Conservation (phyloP, 2,113 vertebrate species). For the Upupa epops region DNA sequence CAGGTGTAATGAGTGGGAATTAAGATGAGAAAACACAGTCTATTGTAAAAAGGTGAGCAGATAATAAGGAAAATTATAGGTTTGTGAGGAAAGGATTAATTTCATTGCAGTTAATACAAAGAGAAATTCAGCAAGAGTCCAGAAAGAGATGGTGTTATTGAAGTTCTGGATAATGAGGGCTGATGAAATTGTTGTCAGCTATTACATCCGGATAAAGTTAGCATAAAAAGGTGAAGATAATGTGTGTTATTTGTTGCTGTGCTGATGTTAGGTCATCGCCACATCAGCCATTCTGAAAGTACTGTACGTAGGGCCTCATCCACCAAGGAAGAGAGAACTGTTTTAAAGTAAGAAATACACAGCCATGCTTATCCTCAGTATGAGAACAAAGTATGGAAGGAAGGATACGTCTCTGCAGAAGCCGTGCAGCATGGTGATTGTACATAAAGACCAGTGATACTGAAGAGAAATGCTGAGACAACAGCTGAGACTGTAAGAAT, state of each 20-base stretch:
- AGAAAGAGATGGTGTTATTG: background rate
- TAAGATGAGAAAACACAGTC: background rate
- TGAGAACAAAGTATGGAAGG: background rate
- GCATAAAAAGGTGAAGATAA: background rate
- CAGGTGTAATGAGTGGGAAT: background rate
- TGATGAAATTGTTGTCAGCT: background rate
- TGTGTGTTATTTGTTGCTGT: accelerated
- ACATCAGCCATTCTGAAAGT: background rate
- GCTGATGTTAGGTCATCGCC: background rate
- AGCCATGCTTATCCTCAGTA: background rate
- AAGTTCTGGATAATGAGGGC: background rate
- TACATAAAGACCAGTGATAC: background rate
- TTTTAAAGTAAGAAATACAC: background rate
- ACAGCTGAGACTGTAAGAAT: background rate
- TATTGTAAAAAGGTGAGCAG: background rate
- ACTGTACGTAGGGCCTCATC: background rate
- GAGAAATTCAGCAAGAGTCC: background rate
- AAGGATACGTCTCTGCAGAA: background rate
- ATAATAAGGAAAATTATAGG: background rate
- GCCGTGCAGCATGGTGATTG: accelerated
- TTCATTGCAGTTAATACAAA: background rate
- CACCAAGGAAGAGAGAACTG: background rate
- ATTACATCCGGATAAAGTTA: background rate
- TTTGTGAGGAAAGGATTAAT: background rate
- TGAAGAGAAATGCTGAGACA: background rate